Evolutionary conservation across 35 echinoderm and acorn worm genomes (phyloP).

Genomic region (Patiria miniata): DNA sequence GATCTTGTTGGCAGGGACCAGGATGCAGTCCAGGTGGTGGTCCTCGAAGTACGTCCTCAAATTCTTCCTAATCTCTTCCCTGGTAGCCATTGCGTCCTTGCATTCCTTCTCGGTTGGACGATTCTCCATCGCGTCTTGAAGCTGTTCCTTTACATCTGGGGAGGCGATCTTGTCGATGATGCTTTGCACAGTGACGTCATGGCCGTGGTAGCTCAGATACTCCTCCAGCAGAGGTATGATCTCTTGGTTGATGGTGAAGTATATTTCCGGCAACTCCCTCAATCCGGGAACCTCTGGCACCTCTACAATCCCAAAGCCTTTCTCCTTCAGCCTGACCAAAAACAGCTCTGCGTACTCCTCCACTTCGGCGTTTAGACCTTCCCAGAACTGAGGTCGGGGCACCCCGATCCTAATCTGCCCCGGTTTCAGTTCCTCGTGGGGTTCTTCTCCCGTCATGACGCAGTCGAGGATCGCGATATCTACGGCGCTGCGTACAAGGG

Average conservation of each 20-base stretch:
- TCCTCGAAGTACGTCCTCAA: not conserved
- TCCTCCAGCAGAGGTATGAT: not conserved
- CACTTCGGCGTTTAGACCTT: not conserved
- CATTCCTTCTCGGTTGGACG: not conserved
- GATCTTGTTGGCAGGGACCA: constrained; percentile 1
- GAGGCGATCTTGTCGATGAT: not conserved
- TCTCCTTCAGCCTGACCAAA: not conserved
- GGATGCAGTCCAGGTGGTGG: not conserved
- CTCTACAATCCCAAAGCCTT: not conserved
- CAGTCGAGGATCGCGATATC: not conserved
- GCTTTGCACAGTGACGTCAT: not conserved
- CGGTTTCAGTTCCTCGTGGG: not conserved
- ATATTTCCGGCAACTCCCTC: not conserved
- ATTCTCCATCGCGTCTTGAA: not conserved
- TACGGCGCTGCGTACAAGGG: not conserved
- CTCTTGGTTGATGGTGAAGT: not conserved
- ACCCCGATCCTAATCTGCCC: not conserved
- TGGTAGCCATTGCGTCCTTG: not conserved
- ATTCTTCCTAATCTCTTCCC: not conserved
- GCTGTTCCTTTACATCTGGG: not conserved
- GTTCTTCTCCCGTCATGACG: not conserved
- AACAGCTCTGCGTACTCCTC: not conserved
- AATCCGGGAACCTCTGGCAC: not conserved
- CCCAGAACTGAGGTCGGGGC: not conserved
- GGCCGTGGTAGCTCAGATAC: not conserved